A percentile compares a stretch with the other conserved stretches of the same genome.
These are phyloP conservation scores for Caligus rogercresseyi DNA, from an alignment of 1,140 invertebrate species.

Conservation along the genomic window DNA sequence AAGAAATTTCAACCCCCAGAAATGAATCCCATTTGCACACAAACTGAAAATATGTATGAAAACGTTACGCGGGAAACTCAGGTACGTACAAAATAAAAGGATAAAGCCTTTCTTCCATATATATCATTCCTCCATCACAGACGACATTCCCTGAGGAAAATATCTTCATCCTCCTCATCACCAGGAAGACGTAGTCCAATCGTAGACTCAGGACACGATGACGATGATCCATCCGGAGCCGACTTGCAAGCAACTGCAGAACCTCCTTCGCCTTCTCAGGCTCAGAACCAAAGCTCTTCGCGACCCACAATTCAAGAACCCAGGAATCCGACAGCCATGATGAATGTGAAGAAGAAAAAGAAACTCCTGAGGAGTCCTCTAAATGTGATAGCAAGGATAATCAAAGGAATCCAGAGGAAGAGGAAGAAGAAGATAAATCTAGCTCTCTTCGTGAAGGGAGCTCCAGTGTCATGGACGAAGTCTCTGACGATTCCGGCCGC, in stretches of 20 bases:
- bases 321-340: too few species aligned
- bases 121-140: background rate
- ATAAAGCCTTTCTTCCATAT: background rate
- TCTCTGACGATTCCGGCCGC: background rate
- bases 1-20: background rate
- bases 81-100: background rate
- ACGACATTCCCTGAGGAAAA: background rate
- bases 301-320: too few species aligned
- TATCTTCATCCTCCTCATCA: background rate
- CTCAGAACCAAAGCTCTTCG: too few species aligned
- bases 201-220: too few species aligned
- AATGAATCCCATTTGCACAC: background rate
- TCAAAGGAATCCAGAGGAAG: background rate
- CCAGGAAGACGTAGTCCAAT: background rate
- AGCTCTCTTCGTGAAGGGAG: background rate
- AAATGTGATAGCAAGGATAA: background rate
- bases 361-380: background rate
- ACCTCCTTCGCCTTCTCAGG: too few species aligned
- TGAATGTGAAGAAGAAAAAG: too few species aligned
- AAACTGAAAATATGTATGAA: background rate
- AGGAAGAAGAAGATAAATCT: background rate
- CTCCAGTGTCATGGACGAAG: background rate
- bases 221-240: too few species aligned
- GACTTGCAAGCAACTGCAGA: too few species aligned
- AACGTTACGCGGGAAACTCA: background rate